These are phyloP conservation scores for Suillia variegata DNA, from an alignment of 2,888 invertebrate genomes.

Conservation along the genomic window DNA sequence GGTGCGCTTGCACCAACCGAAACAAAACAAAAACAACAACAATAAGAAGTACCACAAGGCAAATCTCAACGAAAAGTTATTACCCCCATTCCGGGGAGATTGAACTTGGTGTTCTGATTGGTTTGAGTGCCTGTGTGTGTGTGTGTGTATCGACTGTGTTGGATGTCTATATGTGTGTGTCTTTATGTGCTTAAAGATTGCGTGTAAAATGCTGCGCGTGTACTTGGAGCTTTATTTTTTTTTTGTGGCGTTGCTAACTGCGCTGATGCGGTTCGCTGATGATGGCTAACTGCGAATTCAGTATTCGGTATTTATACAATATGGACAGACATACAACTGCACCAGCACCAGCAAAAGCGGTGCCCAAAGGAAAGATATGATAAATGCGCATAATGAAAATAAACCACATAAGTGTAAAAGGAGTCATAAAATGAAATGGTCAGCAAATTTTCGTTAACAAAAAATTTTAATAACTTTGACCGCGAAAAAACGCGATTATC, in stretches of 20 bases:
- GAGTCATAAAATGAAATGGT: too few relatives aligned
- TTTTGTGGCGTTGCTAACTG: background rate
- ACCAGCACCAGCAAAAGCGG: too few relatives aligned
- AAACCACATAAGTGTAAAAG: too few relatives aligned
- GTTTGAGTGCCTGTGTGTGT: slow-evolving; percentile 1
- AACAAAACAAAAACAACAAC: too few relatives aligned
- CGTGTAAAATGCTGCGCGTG: background rate
- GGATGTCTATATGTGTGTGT: background rate
- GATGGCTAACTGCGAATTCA: background rate
- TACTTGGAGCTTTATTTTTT: too few relatives aligned
- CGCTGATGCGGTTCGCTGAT: background rate
- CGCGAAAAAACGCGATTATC: too few relatives aligned
- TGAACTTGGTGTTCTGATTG: slow-evolving; percentile 21
- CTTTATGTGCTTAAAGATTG: background rate
- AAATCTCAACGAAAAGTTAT: slow-evolving; percentile 23
- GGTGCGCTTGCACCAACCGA: background rate
- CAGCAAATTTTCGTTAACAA: too few relatives aligned
- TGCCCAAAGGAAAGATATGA: background rate
- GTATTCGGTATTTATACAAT: background rate
- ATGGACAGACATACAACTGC: too few relatives aligned
- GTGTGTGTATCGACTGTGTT: background rate
- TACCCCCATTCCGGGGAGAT: slow-evolving; percentile 28
- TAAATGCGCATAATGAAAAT: background rate
- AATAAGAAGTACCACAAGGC: too few relatives aligned
- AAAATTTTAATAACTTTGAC: too few relatives aligned